Base-by-base conservation (phyloP, 1,140 invertebrate species). In the Leucophenga varia region DNA sequence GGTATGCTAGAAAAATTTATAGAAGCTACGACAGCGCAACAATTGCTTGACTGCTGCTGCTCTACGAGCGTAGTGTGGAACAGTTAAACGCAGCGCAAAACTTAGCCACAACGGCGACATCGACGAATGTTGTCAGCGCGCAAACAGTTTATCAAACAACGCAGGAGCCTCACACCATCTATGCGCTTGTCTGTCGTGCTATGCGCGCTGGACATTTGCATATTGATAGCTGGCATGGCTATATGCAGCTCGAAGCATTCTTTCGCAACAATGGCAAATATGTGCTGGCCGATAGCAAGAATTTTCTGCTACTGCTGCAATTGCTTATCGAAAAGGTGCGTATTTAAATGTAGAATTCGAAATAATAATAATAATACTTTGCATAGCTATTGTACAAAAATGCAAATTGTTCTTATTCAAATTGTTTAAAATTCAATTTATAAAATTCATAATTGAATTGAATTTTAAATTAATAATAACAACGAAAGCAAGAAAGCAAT, bases 1-100 rank as follows among this genome's bases (percentile, higher is more conserved):
- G 65, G 70, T 21, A 75, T 75, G 72, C 45, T 75, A 43, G 68
- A 72, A 47, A 74, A 75, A 55, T 74, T 74, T 40, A 59, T 75
- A 17, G 64, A 67, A 47, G 52, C 64, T 8, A 52, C 46, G 14
- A 45, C 53, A 16, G 61, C 61, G 43, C 71, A 74, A 54, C 69
- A 67, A 52, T 57, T 72, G 39, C 39, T 74, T 34, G 59, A 52
- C 45, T 74, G 19, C 34, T 74, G 36, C 46, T 74, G 37, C 46
- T 74, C 6, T 61, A 64, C 47, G 70, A 72, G 38, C 68, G 68
- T 8, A 64, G 68, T n/a, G 34, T 54, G 14, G 63, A 71, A 38
- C 57, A 64, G 16, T 19, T 55, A n/a, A 21, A 25, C 12, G 3
- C 40, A 30, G 6, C 35, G 12, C 4, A 34, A 34, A 34, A n/a